These are phyloP conservation scores for Scarus forsteni DNA, from an alignment of 2,797 vertebrate species.

Conservation along the genomic window DNA sequence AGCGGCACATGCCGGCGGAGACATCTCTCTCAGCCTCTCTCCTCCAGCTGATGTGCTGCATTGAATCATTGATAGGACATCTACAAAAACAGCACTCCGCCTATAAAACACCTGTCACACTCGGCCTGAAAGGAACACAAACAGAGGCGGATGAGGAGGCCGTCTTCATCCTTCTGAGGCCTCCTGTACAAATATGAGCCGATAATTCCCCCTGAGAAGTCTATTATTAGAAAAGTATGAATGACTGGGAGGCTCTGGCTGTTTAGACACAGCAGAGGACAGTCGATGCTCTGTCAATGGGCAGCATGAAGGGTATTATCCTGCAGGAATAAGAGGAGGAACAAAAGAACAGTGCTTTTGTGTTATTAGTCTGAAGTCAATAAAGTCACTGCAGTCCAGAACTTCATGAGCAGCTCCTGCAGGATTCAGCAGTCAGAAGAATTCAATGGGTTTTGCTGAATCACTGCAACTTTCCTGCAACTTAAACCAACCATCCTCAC, in stretches of 20 bases:
- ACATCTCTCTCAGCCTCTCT: constrained; percentile 70
- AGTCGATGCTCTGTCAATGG: neutral
- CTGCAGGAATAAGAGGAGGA: no score
- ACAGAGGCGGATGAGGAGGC: constrained; percentile 33
- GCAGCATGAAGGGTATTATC: neutral
- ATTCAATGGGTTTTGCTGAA: no score
- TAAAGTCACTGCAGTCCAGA: no score
- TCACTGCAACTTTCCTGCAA: no score
- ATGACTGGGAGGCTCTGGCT: neutral
- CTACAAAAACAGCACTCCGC: constrained; percentile 77
- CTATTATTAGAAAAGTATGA: neutral
- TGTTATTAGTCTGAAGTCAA: no score
- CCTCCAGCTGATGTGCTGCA: constrained; percentile 77
- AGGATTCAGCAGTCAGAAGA: no score
- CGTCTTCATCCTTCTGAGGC: constrained; percentile 51
- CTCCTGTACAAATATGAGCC: constrained; percentile 6
- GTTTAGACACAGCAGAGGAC: neutral
- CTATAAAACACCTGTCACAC: constrained; percentile 81
- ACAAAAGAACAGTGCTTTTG: no score
- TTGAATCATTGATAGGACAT: constrained; percentile 87
- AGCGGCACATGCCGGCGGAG: constrained; percentile 73
- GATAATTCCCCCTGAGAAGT: neutral
- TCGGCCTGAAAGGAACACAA: constrained; percentile 64
- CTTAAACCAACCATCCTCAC: no score
- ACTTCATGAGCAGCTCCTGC: no score